These are phyloP conservation scores for Drosophila flavopinicola DNA, from an alignment of 2,888 invertebrate genomes.

Conservation along the genomic window DNA sequence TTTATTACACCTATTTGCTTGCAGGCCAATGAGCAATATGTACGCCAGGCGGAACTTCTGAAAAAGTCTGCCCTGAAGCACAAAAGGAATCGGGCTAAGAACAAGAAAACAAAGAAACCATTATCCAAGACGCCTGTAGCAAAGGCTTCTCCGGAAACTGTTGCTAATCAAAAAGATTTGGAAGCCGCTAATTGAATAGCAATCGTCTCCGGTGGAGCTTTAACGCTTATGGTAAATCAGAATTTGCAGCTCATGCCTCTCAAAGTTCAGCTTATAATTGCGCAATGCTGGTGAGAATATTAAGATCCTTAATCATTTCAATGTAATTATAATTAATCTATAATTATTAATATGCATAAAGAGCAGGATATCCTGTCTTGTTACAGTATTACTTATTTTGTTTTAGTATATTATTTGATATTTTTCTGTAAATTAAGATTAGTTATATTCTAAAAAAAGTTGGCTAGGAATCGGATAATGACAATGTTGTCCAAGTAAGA, in stretches of 20 bases:
- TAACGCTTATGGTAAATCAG: neutral
- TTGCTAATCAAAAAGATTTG: slow-evolving; percentile 1
- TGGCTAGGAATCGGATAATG: too few species aligned
- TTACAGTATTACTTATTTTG: too few species aligned
- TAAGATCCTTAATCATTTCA: too few species aligned
- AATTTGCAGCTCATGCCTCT: neutral
- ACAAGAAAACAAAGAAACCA: neutral
- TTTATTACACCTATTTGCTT: neutral
- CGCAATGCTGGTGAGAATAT: too few species aligned
- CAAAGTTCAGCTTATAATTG: too few species aligned
- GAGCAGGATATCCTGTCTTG: too few species aligned
- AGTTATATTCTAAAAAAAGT: too few species aligned
- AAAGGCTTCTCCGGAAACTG: neutral
- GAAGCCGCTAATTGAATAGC: neutral
- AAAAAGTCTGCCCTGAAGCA: neutral
- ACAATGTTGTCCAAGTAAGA: too few species aligned
- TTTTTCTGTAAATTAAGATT: too few species aligned
- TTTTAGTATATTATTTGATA: too few species aligned
- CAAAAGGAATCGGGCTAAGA: neutral
- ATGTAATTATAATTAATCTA: too few species aligned
- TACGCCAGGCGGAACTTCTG: neutral
- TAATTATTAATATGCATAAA: too few species aligned
- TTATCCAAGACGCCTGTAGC: neutral
- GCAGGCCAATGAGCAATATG: slow-evolving; percentile 1
- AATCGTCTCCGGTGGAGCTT: neutral